Base-by-base conservation (phyloP, 2,797 vertebrate genomes). In the Darevskia mixta region DNA sequence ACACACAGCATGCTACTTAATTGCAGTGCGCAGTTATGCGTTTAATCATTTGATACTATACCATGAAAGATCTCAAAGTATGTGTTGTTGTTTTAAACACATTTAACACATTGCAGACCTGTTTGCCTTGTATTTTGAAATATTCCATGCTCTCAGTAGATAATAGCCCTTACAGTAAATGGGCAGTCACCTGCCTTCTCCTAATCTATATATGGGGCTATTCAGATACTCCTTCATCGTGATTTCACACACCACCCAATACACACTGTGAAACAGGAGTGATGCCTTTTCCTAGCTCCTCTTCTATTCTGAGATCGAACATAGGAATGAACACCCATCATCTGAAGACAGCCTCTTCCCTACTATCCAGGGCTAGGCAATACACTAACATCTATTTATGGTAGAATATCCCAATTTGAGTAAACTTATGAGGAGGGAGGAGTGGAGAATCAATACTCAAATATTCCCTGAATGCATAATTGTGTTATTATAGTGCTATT, bases 11-110 rank as follows among this genome's bases (percentile, higher is more conserved):
- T 27, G 18, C 17, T 2, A 20, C 58, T 61, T 84, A 61, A 83
- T 49, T 83, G 71, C n/a, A 71, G 67, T 32, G 38, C 27, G 43
- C 25, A 3, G 38, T 43, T 83, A 69, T 77, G 9, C 3, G 11
- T 25, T 82, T 76, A 82, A 20, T 82, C 72, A 71, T 58, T 88
- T 83, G 81, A 88, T 71, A 61, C 29, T 3, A 71, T 10, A 25
- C 58, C 32, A 32, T 43, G 41, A 82, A 66, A 55, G 23, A 17
- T 69, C 18, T 71, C 45, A 27, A 88, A 78, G 25, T 58, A 29
- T 77, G 61, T 2, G 18, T 23, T 69, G 35, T 23, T 69, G 35
- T 27, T 72, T 61, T 41, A 79, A 84, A 88, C 13, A 88, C 7
- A 41, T 58, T 69, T 55, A 38, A 71, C 18, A 8, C 18, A 69